Evolutionary conservation across 2,888 invertebrate genomes (phyloP).

Genomic region (Prosapia bicincta): DNA sequence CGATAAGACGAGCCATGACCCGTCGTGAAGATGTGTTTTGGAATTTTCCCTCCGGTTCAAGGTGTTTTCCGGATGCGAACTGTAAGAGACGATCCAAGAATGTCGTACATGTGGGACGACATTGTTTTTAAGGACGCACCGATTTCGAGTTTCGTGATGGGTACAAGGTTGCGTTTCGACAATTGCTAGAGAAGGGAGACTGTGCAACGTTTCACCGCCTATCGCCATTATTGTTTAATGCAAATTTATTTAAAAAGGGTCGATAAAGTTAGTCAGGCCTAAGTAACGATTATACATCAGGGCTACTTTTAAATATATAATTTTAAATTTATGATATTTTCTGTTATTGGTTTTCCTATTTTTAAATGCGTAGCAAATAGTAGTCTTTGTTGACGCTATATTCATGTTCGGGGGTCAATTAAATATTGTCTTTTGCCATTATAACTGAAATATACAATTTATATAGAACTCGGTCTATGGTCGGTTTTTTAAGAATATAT

Average conservation of each 20-base stretch:
- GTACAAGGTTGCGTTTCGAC: background rate
- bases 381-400: too few relatives aligned
- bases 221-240: background rate
- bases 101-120: background rate
- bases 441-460: too few relatives aligned
- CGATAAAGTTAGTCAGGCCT: too few relatives aligned
- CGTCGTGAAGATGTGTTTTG: background rate
- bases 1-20: background rate
- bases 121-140: background rate
- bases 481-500: too few relatives aligned
- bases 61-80: background rate
- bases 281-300: too few relatives aligned
- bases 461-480: too few relatives aligned
- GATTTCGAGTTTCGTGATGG: background rate
- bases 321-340: too few relatives aligned
- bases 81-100: background rate
- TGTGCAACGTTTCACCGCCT: background rate
- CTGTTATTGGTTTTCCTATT: too few relatives aligned
- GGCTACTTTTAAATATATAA: too few relatives aligned
- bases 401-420: too few relatives aligned
- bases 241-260: background rate
- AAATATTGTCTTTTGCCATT: too few relatives aligned
- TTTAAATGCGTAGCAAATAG: too few relatives aligned
- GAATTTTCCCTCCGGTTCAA: background rate
- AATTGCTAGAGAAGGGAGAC: background rate